Evolutionary conservation across 2,797 vertebrate species (phyloP).

Genomic region (Anas bahamensis): DNA sequence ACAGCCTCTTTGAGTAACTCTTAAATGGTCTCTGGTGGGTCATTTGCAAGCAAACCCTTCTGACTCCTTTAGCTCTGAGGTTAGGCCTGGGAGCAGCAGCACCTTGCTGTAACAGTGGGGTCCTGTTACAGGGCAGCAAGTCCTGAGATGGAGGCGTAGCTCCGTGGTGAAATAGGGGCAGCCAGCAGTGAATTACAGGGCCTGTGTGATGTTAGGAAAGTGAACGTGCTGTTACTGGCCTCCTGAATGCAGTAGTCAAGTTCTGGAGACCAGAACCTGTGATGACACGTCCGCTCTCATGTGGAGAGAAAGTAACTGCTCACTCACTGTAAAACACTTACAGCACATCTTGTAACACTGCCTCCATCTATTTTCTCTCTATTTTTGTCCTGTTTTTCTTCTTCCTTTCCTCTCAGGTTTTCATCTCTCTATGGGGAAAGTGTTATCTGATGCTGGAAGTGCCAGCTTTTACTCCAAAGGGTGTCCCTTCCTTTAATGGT

Average conservation of each 20-base stretch:
- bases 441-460: not conserved
- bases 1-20: not conserved
- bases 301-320: not conserved
- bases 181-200: not conserved
- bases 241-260: not conserved
- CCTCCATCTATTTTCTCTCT: not conserved
- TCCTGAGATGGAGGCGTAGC: not conserved
- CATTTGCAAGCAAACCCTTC: not conserved
- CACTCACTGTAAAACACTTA: not conserved
- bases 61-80: not conserved
- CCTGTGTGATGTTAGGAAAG: not conserved
- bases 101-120: rapidly evolving
- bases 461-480: not conserved
- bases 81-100: not conserved
- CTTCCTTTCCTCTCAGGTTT: not conserved
- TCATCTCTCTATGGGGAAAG: not conserved
- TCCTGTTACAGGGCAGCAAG: not conserved
- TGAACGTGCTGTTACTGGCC: not conserved
- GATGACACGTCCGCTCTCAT: rapidly evolving
- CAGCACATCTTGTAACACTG: not conserved
- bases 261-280: not conserved
- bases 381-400: not conserved
- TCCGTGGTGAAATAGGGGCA: not conserved
- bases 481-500: not conserved
- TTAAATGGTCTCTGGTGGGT: not conserved